Conservation (phyloP, 2,797 vertebrate genomes). For the Enteromius anoplus region DNA sequence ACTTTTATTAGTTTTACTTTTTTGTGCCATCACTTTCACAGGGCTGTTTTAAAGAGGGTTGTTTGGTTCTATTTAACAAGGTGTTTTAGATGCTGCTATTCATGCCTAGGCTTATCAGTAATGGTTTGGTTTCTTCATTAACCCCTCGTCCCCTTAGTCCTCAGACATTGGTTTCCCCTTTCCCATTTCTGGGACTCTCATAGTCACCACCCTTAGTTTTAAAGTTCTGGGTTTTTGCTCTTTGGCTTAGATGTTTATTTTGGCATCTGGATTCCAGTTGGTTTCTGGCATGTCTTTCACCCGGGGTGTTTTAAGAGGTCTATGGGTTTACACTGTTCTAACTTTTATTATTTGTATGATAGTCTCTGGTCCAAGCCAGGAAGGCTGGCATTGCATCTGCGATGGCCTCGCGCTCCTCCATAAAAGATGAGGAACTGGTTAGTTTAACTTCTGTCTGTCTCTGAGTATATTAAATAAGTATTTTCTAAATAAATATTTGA, state of each 20-base stretch:
- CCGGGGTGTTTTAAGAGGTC: slow-evolving; percentile 54
- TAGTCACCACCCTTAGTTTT: slow-evolving; percentile 24
- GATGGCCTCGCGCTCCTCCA: slow-evolving; percentile 93
- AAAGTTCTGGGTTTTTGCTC: slow-evolving; percentile 10
- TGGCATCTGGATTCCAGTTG: slow-evolving; percentile 19
- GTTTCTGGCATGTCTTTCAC: neutral
- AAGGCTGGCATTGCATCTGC: slow-evolving; percentile 96
- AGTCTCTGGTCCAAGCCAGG: slow-evolving; percentile 97
- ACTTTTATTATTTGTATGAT: slow-evolving; percentile 42
- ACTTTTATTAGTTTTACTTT: slow-evolving; percentile 27
- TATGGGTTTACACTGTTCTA: slow-evolving; percentile 35
- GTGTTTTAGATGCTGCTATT: slow-evolving; percentile 17
- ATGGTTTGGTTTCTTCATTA: slow-evolving; percentile 41
- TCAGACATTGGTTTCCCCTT: slow-evolving; percentile 15
- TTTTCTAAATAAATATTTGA: neutral
- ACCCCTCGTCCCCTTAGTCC: neutral
- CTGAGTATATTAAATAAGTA: neutral
- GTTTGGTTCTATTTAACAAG: slow-evolving; percentile 7
- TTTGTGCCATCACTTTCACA: slow-evolving; percentile 34
- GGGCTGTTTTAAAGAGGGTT: slow-evolving; percentile 6
- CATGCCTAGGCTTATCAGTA: slow-evolving; percentile 5
- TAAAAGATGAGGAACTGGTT: slow-evolving; percentile 98
- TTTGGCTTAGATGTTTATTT: slow-evolving; percentile 8
- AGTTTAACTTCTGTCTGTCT: slow-evolving; percentile 62
- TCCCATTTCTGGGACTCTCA: neutral